Evolutionary conservation across 2,113 vertebrate genomes (phyloP).

Genomic region (Cyrtonyx montezumae): DNA sequence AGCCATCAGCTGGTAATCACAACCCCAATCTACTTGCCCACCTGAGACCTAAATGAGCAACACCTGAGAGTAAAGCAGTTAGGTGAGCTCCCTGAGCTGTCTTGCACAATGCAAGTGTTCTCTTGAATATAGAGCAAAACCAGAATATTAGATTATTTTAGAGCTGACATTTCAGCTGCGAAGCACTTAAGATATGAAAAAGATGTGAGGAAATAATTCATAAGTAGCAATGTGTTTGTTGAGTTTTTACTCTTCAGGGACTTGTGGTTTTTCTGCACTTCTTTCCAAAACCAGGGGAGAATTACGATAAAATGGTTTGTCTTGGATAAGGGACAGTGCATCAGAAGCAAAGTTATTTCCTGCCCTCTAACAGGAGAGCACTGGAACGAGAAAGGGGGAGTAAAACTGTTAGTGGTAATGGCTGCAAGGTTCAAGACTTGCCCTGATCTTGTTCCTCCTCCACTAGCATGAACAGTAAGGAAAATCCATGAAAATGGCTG

Average conservation of each 20-base stretch:
- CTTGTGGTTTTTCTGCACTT: neutral
- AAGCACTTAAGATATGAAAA: neutral
- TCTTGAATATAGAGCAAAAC: neutral
- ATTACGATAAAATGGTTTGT: neutral
- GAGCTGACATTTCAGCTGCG: neutral
- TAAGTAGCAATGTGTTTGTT: neutral
- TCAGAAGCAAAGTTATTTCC: neutral
- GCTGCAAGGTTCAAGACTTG: neutral
- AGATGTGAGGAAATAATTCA: slow-evolving; percentile 16
- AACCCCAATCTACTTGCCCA: neutral
- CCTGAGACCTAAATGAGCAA: neutral
- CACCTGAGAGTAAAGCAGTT: neutral
- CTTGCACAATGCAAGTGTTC: neutral
- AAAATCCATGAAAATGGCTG: neutral
- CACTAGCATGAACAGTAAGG: neutral
- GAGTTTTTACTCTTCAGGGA: neutral
- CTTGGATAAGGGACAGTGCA: neutral
- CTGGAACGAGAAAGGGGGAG: neutral
- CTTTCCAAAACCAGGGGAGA: slow-evolving; percentile 2
- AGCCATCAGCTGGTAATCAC: neutral
- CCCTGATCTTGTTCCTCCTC: neutral
- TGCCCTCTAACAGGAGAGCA: neutral
- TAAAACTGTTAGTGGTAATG: neutral
- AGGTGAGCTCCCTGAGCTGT: neutral
- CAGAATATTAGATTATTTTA: neutral